Evolutionary conservation across 2,797 vertebrate species (phyloP).

Genomic region (Percopsis omiscomaycus): DNA sequence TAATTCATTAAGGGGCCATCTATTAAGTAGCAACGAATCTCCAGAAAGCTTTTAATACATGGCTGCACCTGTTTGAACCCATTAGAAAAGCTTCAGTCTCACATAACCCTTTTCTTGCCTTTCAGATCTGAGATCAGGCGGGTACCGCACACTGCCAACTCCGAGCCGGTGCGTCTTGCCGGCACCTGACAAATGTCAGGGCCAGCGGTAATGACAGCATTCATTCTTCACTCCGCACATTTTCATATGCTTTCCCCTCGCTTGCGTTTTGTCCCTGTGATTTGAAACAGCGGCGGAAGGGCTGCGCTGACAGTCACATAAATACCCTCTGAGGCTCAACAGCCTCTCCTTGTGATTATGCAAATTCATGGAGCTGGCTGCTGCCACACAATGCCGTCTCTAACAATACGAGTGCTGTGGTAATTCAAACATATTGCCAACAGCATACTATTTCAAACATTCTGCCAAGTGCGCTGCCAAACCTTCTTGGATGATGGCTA

Average conservation of each 20-base stretch:
- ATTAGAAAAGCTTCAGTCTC: slow-evolving; percentile 8
- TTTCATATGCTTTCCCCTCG: slow-evolving; percentile 45
- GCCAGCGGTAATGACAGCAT: slow-evolving; percentile 48
- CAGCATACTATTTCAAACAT: slow-evolving; percentile 57
- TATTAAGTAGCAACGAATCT: slow-evolving; percentile 37
- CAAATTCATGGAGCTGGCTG: slow-evolving; percentile 53
- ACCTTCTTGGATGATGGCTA: slow-evolving; percentile 31
- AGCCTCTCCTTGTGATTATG: slow-evolving; percentile 48
- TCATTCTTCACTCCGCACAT: slow-evolving; percentile 49
- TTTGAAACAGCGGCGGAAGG: slow-evolving; percentile 53
- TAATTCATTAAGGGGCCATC: slow-evolving; percentile 46
- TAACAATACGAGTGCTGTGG: slow-evolving; percentile 50
- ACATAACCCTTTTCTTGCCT: background rate
- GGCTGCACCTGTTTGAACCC: slow-evolving; percentile 3
- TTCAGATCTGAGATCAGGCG: slow-evolving; percentile 10
- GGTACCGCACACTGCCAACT: background rate
- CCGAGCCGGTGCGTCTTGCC: slow-evolving; percentile 27
- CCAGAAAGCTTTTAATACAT: slow-evolving; percentile 1
- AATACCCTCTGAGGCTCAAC: slow-evolving; percentile 46
- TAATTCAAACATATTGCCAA: slow-evolving; percentile 65
- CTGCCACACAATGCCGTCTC: slow-evolving; percentile 45
- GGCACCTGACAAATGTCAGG: slow-evolving; percentile 48
- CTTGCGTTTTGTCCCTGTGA: slow-evolving; percentile 45
- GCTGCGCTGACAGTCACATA: slow-evolving; percentile 39
- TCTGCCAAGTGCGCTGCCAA: slow-evolving; percentile 51